phyloP scores from a whole-genome alignment of 1,140 invertebrate genomes.

The Sminthurides bifidus region DNA sequence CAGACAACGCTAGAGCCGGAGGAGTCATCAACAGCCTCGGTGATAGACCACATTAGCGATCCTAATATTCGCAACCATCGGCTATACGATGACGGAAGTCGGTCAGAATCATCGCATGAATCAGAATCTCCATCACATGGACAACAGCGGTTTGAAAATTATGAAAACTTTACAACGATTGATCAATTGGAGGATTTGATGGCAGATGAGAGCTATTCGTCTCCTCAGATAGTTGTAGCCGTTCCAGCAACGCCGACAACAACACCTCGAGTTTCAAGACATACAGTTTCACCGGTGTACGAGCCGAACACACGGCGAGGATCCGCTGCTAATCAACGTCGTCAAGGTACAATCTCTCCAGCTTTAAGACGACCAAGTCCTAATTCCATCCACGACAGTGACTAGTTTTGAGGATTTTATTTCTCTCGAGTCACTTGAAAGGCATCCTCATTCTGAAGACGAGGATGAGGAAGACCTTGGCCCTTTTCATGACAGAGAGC shows the following conservation, averaged over 20 bases:
- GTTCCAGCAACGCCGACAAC: too few relatives aligned
- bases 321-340: too few relatives aligned
- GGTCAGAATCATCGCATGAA: too few relatives aligned
- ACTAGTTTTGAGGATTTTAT: not conserved
- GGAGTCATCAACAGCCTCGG: not conserved
- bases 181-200: slow-evolving; percentile 30
- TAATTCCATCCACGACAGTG: not conserved
- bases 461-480: slow-evolving; percentile 9
- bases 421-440: not conserved
- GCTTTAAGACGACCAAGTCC: too few relatives aligned
- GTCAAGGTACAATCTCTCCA: too few relatives aligned
- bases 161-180: slow-evolving; percentile 28
- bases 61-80: slow-evolving; percentile 30
- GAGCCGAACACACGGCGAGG: too few relatives aligned
- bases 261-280: too few relatives aligned
- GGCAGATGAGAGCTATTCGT: slow-evolving; percentile 18
- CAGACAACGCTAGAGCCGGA: not conserved
- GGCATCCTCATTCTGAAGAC: not conserved
- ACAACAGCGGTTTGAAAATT: slow-evolving; percentile 13
- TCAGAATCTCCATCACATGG: too few relatives aligned
- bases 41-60: slow-evolving; percentile 21
- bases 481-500: not conserved
- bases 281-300: too few relatives aligned
- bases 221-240: not conserved
- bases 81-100: slow-evolving; percentile 16